Conservation (phyloP, 2,113 vertebrate genomes). For the Furnarius figulus region DNA sequence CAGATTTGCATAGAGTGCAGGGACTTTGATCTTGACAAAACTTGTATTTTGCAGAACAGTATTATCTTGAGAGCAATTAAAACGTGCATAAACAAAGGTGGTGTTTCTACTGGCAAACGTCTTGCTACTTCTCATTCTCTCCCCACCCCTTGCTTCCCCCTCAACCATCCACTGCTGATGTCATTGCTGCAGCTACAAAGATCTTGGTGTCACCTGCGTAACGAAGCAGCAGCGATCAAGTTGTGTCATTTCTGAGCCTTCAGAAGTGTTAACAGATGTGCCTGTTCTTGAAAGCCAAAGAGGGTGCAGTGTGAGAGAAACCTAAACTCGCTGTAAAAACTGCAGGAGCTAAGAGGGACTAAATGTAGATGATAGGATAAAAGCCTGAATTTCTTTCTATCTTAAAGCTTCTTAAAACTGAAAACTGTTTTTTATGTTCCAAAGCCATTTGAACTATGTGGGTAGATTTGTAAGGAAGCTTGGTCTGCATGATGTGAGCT, state of each 20-base stretch:
- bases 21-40: slow-evolving; percentile 25
- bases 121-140: neutral
- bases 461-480: slow-evolving; percentile 15
- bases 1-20: neutral
- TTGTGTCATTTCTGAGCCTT: slow-evolving; percentile 31
- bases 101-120: neutral
- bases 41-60: neutral
- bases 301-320: neutral
- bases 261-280: slow-evolving; percentile 54
- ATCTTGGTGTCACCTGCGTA: slow-evolving; percentile 13
- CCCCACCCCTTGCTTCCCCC: neutral
- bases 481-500: neutral
- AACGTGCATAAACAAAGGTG: neutral
- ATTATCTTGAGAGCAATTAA: neutral
- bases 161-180: neutral
- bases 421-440: neutral
- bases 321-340: neutral
- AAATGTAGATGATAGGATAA: slow-evolving; percentile 8
- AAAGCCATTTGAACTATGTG: neutral
- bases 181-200: neutral
- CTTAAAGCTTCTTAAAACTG: neutral
- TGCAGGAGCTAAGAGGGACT: neutral
- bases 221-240: neutral
- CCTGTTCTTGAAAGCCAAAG: slow-evolving; percentile 21
- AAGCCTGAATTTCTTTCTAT: neutral